Evolutionary conservation across 2,888 invertebrate species (phyloP).

Genomic region (Agelastica alni): DNA sequence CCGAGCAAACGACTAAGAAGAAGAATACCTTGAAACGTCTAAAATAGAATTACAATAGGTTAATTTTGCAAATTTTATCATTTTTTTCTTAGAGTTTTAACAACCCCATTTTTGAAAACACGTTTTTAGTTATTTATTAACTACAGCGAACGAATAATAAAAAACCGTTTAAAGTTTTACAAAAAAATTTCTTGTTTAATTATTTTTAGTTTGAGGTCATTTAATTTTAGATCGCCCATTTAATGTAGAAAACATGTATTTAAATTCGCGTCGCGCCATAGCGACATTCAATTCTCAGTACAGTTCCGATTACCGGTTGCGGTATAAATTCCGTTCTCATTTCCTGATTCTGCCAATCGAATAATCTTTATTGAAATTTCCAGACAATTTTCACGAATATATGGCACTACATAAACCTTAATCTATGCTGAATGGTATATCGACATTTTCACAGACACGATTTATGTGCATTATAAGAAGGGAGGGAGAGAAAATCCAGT

Average conservation of each 20-base stretch:
- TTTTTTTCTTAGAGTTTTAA: no score
- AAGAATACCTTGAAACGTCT: no score
- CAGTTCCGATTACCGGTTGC: slow-evolving; percentile 17
- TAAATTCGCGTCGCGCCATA: slow-evolving; percentile 5
- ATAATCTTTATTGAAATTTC: slow-evolving; percentile 34
- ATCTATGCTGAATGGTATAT: slow-evolving; percentile 35
- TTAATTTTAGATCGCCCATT: no score
- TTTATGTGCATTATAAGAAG: slow-evolving; percentile 29
- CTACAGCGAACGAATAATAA: no score
- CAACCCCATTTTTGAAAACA: no score
- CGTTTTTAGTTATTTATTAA: no score
- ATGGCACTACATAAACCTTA: slow-evolving; percentile 35
- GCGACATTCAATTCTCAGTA: slow-evolving; percentile 10
- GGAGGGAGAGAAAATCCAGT: slow-evolving; percentile 31
- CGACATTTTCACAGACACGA: slow-evolving; percentile 30
- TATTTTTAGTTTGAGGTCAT: no score
- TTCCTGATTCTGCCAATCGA: slow-evolving; percentile 31
- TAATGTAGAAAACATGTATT: slow-evolving; percentile 10
- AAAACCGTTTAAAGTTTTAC: no score
- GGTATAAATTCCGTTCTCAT: slow-evolving; percentile 30
- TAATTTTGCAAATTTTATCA: no score
- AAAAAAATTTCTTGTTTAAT: no score
- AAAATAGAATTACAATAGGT: no score
- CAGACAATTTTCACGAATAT: slow-evolving; percentile 33
- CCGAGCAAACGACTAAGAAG: no score